phyloP scores from a whole-genome alignment of 2,888 invertebrate species.

The Quadroppia sp. region DNA sequence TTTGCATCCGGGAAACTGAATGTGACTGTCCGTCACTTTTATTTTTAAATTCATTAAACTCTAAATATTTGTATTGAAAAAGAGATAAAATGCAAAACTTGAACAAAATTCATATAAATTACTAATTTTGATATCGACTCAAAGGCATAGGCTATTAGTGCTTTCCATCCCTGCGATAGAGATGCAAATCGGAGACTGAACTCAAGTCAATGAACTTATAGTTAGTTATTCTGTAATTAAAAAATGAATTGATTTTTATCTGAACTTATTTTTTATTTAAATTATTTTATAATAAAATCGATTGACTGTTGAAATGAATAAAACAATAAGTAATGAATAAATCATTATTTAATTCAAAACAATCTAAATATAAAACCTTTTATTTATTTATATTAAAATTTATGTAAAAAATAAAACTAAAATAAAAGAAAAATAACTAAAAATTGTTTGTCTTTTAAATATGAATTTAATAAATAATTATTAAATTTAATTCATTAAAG shows the following conservation, averaged over 20 bases:
- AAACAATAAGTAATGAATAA: too few species aligned
- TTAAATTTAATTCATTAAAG: too few species aligned
- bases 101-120: constrained; percentile 16
- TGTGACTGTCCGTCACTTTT: constrained; percentile 14
- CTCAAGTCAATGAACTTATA: constrained; percentile 1
- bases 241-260: not conserved
- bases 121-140: constrained; percentile 22
- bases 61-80: not conserved
- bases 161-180: not conserved
- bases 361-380: too few species aligned
- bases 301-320: too few species aligned
- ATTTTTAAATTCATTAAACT: not conserved
- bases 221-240: not conserved
- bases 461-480: too few species aligned
- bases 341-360: too few species aligned
- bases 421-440: too few species aligned
- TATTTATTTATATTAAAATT: too few species aligned
- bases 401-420: too few species aligned
- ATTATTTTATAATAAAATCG: too few species aligned
- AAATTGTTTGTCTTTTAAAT: too few species aligned
- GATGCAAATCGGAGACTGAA: not conserved
- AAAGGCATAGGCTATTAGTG: not conserved
- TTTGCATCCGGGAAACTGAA: constrained; percentile 26
- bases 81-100: not conserved
- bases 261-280: not conserved